Evolutionary conservation across 2,113 vertebrate genomes (phyloP), one percentile per base, ranked within the genome.

Genomic region (Nettapus auritus): DNA sequence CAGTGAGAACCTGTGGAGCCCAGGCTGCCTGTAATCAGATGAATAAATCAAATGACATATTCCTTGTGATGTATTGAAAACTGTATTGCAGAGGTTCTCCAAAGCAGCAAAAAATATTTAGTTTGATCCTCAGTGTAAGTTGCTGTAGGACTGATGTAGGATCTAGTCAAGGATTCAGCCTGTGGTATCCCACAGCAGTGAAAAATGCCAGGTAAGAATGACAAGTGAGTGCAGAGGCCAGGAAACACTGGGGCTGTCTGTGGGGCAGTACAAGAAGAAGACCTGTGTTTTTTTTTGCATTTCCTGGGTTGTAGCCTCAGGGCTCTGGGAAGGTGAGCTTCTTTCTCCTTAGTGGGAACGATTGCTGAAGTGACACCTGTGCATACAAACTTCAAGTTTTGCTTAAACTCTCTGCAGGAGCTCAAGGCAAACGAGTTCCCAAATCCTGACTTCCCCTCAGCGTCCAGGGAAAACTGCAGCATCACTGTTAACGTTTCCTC

Each of bases 261-360:
- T 10, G 57, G 53, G 57, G 17, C 13, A 70, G 9, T n/a, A 31
- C 38, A 73, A 55, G 50, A 56, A 42, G 44, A 50, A 67, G 21
- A 44, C 25, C 22, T 55, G 40, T 3, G 29, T 36, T 31, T 28
- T 31, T 28, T 33, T 73, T 82, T 33, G 4, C 0, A 0, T 52
- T 88, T 31, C 29, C 40, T 64, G 87, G 64, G 62, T 70, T 77
- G 57, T 36, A 62, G 31, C 40, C 23, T 20, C 11, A 31, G 44
- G 28, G 50, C 18, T 56, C 42, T 17, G 34, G 21, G 42, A 11
- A 26, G 23, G 50, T 74, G 71, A 66, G 14, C 9, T 46, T 25
- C 38, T 8, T 56, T 53, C 44, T 42, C n/a, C n/a, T 75, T 63
- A 28, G 36, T 8, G 86, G 44, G 63, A 80, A 73, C 66, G 48